phyloP scores from a whole-genome alignment of 2,797 vertebrate genomes.

The Chelon auratus region DNA sequence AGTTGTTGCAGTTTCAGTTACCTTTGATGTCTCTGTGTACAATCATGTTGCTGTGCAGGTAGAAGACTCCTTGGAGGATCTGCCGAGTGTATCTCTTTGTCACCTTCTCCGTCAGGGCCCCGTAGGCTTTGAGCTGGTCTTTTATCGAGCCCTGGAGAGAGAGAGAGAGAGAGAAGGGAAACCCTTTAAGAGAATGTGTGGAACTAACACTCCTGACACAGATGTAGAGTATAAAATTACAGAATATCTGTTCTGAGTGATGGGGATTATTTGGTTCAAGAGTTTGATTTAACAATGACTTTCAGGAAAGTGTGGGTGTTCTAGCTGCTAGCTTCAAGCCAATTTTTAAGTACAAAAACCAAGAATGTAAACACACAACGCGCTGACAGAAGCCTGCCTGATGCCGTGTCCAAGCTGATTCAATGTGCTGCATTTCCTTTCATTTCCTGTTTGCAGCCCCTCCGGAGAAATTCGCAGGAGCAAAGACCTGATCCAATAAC shows the following conservation, averaged over 20 bases:
- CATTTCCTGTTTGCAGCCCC: slow-evolving; percentile 74
- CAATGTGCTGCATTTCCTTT: slow-evolving; percentile 63
- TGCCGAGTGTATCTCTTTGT: slow-evolving; percentile 92
- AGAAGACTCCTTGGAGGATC: slow-evolving; percentile 93
- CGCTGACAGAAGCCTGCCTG: slow-evolving; percentile 42
- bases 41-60: slow-evolving; percentile 96
- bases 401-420: slow-evolving; percentile 46
- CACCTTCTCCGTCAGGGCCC: slow-evolving; percentile 93
- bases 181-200: not conserved
- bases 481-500: slow-evolving; percentile 53
- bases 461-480: slow-evolving; percentile 57
- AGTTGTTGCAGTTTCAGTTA: slow-evolving; percentile 54
- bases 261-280: not conserved
- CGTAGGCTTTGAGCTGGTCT: slow-evolving; percentile 92
- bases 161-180: not conserved
- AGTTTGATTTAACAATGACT: not conserved
- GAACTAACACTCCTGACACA: not conserved
- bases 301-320: slow-evolving; percentile 2
- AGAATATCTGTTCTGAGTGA: not conserved
- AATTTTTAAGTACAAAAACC: slow-evolving; percentile 47
- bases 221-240: not conserved
- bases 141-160: slow-evolving; percentile 84
- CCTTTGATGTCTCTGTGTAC: slow-evolving; percentile 96
- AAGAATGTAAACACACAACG: slow-evolving; percentile 38
- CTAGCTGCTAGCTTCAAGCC: slow-evolving; percentile 21